Base-by-base conservation (phyloP, 2,888 invertebrate species). In the Platycheirus rosarum region DNA sequence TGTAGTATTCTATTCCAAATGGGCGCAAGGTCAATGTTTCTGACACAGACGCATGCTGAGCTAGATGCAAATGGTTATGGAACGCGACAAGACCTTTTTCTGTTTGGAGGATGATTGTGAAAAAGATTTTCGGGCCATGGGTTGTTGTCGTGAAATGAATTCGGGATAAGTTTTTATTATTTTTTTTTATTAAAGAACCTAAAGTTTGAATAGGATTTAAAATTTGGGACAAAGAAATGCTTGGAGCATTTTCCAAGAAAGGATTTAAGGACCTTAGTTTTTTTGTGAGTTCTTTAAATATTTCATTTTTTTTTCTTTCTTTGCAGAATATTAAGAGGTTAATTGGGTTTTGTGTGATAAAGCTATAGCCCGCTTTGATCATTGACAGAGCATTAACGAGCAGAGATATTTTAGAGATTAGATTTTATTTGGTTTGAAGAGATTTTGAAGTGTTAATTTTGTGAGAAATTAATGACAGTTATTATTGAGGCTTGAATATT, bases 21-120 rank as follows among this genome's bases (percentile, higher is more conserved):
- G 75, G 70, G 65, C 63, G 65, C 79, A 75, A 80, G 79, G 79
- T 80, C 79, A 80, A 70, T 80, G 79, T 70, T 80, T 80, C 55
- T 80, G 75, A 80, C 79, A 80, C 75, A 80, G 79, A 70, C 75
- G 69, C 79, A 76, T 70, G 79, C 75, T 75, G 79, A 44, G 75
- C 55, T 23, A 16, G 69, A 65, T 76, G 75, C 75, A 69, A 75
- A 80, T 48, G 55, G 35, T 65, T 55, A 32, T 51, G 65, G 48
- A 14, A 55, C 40, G 55, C 20, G 74, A 35, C 16, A 40, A 55
- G 68, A 63, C 60, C 62, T 53, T 51, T 57, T 26, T 42, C 29
- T 44, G 29, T 42, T 13, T 68, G 23, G 5, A 57, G 26, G 48
- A 57, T 8, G 23, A 44, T 11, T 35, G 35, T 46, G 9, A 14